Conservation (phyloP, 2,888 invertebrate species). For the Orthosia cruda region DNA sequence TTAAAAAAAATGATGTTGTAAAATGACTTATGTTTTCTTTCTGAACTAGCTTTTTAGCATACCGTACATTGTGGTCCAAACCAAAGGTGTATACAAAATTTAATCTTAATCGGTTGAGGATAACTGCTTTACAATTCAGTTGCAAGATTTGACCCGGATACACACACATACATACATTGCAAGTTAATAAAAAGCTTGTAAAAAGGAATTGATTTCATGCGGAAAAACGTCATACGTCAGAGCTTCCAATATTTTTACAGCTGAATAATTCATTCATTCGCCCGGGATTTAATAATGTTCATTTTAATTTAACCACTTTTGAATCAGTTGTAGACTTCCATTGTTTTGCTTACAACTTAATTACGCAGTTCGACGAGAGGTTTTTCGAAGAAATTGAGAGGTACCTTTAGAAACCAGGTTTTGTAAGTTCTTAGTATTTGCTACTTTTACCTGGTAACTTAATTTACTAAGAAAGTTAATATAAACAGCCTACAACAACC, state of each 20-base stretch:
- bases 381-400: not conserved
- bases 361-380: not conserved
- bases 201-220: not conserved
- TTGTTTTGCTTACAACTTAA: constrained; percentile 4
- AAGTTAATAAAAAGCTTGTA: too few species aligned
- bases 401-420: not conserved
- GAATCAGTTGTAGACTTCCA: not conserved
- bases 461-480: not conserved
- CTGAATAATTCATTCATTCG: constrained; percentile 24
- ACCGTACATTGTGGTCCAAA: too few species aligned
- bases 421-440: not conserved
- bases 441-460: not conserved
- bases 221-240: constrained; percentile 3
- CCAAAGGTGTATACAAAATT: too few species aligned
- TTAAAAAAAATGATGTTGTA: too few species aligned
- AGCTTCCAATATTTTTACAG: constrained; percentile 1
- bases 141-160: too few species aligned
- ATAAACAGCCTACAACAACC: too few species aligned
- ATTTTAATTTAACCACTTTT: constrained; percentile 12
- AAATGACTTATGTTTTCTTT: too few species aligned
- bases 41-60: too few species aligned
- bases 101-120: too few species aligned
- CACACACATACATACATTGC: too few species aligned
- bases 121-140: too few species aligned
- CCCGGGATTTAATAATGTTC: constrained; percentile 2